These are phyloP conservation scores for Gymnocypris eckloni DNA, from an alignment of 2,797 vertebrate species.

Conservation along the genomic window DNA sequence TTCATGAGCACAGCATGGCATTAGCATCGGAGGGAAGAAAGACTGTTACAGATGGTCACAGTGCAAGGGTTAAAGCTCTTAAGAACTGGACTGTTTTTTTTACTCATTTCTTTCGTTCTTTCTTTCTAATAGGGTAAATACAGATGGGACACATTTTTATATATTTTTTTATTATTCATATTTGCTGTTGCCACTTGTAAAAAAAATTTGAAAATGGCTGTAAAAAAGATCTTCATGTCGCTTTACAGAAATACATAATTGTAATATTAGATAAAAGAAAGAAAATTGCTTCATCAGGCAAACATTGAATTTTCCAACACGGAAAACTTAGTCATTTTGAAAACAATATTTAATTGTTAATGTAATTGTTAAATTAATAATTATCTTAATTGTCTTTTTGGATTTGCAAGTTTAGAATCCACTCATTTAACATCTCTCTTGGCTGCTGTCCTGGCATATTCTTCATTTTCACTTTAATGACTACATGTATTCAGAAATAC, in stretches of 20 bases:
- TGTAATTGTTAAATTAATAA: not conserved
- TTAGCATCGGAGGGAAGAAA: not conserved
- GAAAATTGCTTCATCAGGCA: not conserved
- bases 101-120: not conserved
- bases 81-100: not conserved
- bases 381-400: not conserved
- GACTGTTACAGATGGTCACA: not conserved
- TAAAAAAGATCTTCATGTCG: not conserved
- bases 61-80: not conserved
- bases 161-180: not conserved
- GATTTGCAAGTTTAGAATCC: not conserved
- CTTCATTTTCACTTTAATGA: constrained; percentile 21
- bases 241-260: too few relatives aligned
- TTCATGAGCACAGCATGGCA: not conserved
- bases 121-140: not conserved
- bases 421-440: not conserved
- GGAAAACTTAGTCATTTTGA: not conserved
- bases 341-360: not conserved
- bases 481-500: constrained; percentile 11
- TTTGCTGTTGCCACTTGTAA: not conserved
- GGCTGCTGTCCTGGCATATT: not conserved
- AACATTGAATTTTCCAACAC: not conserved
- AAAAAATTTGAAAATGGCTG: not conserved
- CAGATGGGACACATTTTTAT: not conserved
- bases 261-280: not conserved